phyloP scores from a whole-genome alignment of 2,797 vertebrate species.

The Spondyliosoma cantharus region DNA sequence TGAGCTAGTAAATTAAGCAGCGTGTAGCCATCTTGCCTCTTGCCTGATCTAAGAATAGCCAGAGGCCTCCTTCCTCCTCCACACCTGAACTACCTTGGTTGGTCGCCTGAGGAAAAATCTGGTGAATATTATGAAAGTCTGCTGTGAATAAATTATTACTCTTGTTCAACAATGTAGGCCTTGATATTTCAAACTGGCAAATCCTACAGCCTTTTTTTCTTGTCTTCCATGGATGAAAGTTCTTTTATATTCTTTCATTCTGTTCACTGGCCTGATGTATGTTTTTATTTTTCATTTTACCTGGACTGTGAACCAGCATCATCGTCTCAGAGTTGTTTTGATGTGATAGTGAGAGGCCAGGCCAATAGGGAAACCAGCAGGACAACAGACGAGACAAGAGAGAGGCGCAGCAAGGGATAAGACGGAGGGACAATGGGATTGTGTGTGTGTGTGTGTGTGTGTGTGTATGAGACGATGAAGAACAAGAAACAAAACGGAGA shows the following conservation, averaged over 20 bases:
- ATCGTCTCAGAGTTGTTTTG: conserved; percentile 31
- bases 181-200: neutral
- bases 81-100: conserved; percentile 66
- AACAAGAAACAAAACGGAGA: no score
- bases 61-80: conserved; percentile 39
- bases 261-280: neutral
- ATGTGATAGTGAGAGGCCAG: conserved; percentile 32
- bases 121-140: conserved; percentile 59
- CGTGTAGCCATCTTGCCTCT: conserved; percentile 51
- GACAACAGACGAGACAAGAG: conserved; percentile 37
- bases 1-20: conserved; percentile 75
- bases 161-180: neutral
- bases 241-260: conserved; percentile 18
- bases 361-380: conserved; percentile 46
- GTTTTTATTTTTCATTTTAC: neutral
- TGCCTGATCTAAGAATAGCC: conserved; percentile 63
- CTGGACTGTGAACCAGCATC: conserved; percentile 19
- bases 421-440: neutral
- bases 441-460: conserved; percentile 16
- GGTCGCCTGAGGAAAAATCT: conserved; percentile 45
- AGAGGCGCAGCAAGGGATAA: conserved; percentile 37
- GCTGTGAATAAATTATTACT: conserved; percentile 58
- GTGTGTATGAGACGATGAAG: neutral
- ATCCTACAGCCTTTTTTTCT: neutral
- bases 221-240: conserved; percentile 12